Evolutionary conservation across 2,113 vertebrate genomes (phyloP), one percentile per base, ranked within the genome.

Genomic region (Hypocryptadius cinnamomeus): DNA sequence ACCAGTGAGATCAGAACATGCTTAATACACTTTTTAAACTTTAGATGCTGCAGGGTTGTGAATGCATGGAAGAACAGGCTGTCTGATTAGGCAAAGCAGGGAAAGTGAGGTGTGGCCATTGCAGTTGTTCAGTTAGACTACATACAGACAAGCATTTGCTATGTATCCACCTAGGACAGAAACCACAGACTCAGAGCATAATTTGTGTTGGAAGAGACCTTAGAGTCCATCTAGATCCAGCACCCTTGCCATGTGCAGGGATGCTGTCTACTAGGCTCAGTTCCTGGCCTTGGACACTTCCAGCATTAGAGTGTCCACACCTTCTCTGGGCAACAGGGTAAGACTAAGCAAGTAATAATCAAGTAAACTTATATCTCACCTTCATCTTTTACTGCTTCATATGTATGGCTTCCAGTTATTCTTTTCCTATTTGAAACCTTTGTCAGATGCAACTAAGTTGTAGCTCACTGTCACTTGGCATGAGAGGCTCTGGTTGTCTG

Each of bases 221-320:
- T 33, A 23, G 13, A 42, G 22, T 42, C 19, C 25, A 37, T 16
- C 27, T 56, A 42, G 31, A 42, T 61, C 47, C 25, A 69, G 6
- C 0, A 9, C 14, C 14, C 4, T 1, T 47, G 79, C 14, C 25
- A 22, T 4, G 4, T 17, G n/a, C 18, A 61, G n/a, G 15, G 35
- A 69, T 17, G 35, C 5, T 13, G 21, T 40, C 23, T 8, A 4
- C 22, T 40, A 47, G n/a, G 27, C 7, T n/a, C 22, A 22, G 40
- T 23, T 63, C 71, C 27, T 61, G 12, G 56, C 48, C 18, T 27
- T 27, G 21, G 42, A 11, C 31, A 33, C 48, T 27, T 56, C 20
- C 25, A 24, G 25, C 15, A 4, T 1, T 37, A 18, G 10, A 4
- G 5, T 23, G 23, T 10, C 42, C 27, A 35, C 22, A 54, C 4